Percentiles rank a stretch among this genome's conserved stretches.
phyloP scores from a whole-genome alignment of 2,113 vertebrate genomes.

The Alligator sinensis region DNA sequence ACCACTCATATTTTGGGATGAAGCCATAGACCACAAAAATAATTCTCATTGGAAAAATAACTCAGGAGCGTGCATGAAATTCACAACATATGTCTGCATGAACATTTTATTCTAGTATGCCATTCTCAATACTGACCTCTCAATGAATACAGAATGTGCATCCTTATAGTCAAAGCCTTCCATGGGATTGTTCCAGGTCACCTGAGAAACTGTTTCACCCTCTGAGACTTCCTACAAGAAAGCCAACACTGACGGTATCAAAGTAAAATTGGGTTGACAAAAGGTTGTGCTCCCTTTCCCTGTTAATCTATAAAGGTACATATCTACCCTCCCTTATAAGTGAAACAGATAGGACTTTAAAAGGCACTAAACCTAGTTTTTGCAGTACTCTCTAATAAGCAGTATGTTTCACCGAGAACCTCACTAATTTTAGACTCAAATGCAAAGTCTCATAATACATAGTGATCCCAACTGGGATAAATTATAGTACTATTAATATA shows the following conservation, averaged over 20 bases:
- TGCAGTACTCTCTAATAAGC: not conserved
- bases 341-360: not conserved
- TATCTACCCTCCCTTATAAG: not conserved
- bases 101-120: not conserved
- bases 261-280: too few relatives aligned
- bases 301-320: too few relatives aligned
- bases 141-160: not conserved
- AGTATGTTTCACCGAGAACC: not conserved
- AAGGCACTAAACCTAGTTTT: not conserved
- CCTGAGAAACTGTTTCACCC: accelerated
- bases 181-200: not conserved
- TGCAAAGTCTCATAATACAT: too few relatives aligned
- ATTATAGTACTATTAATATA: too few relatives aligned
- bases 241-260: not conserved
- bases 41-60: not conserved
- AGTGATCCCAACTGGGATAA: too few relatives aligned
- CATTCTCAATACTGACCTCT: not conserved
- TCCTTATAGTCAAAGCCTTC: accelerated
- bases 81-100: not conserved
- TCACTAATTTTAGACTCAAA: not conserved
- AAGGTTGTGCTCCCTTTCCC: too few relatives aligned
- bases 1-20: not conserved
- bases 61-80: accelerated
- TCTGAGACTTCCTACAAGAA: not conserved
- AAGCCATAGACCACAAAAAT: not conserved